Conservation (phyloP, 2,888 invertebrate species). For the Amblyteles armatorius region DNA sequence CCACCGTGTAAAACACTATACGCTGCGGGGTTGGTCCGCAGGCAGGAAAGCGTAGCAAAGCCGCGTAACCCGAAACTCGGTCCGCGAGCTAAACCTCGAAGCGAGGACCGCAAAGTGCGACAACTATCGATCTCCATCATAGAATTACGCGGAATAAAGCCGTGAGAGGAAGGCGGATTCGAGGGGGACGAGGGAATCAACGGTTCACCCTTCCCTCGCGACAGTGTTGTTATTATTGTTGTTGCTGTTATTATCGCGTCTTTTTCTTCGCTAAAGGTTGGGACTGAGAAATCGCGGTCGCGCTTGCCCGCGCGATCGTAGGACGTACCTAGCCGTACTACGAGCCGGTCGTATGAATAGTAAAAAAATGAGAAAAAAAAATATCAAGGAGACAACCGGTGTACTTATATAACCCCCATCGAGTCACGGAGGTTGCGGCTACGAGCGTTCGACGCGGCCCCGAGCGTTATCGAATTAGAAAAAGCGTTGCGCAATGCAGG, state of each 20-base stretch:
- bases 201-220: background rate
- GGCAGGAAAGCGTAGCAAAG: conserved; percentile 51
- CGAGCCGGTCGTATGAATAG: background rate
- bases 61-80: conserved; percentile 70
- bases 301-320: conserved; percentile 12
- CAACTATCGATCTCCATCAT: conserved; percentile 71
- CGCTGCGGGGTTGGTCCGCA: background rate
- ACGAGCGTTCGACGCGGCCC: conserved; percentile 27
- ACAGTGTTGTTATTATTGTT: background rate
- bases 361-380: conserved; percentile 11
- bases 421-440: conserved; percentile 49
- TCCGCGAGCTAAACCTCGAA: conserved; percentile 49
- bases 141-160: conserved; percentile 68
- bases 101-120: conserved; percentile 72
- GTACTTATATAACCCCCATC: conserved; percentile 58
- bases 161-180: conserved; percentile 45
- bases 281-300: conserved; percentile 32
- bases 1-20: background rate
- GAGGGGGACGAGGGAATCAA: conserved; percentile 7
- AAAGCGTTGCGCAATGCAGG: conserved; percentile 48
- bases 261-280: background rate
- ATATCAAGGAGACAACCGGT: conserved; percentile 54
- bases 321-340: conserved; percentile 10
- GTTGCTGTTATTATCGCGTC: background rate
- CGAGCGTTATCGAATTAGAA: conserved; percentile 48